Conservation (phyloP, 2,888 invertebrate species). For the Patella pellucida region DNA sequence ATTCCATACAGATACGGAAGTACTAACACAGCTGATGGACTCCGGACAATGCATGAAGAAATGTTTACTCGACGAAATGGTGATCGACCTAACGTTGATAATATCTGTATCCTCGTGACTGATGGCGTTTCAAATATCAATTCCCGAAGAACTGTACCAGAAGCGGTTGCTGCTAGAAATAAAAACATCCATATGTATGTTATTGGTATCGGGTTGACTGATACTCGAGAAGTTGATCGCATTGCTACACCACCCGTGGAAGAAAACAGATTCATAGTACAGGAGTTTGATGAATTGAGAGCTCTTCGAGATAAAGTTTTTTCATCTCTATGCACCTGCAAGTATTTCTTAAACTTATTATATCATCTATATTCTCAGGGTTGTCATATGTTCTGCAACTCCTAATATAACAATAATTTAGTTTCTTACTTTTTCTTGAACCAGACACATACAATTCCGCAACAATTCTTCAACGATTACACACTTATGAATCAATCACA, state of each 20-base stretch:
- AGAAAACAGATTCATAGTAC: conserved; percentile 48
- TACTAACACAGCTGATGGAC: conserved; percentile 55
- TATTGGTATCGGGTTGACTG: conserved; percentile 49
- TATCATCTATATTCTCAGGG: background rate
- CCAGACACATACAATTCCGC: no score
- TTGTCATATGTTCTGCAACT: background rate
- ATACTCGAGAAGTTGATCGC: conserved; percentile 51
- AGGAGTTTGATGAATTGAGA: conserved; percentile 42
- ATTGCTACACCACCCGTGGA: conserved; percentile 51
- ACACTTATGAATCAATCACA: no score
- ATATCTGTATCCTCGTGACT: conserved; percentile 58
- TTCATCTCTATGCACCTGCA: conserved; percentile 34
- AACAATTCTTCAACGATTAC: no score
- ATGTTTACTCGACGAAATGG: conserved; percentile 44
- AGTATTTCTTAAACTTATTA: conserved; percentile 16
- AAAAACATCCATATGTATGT: conserved; percentile 47
- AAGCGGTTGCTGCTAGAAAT: conserved; percentile 46
- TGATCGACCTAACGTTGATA: conserved; percentile 55
- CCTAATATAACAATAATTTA: background rate
- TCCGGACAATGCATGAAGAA: conserved; percentile 41
- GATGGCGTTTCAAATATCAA: conserved; percentile 66
- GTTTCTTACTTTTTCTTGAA: no score
- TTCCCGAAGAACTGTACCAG: conserved; percentile 53
- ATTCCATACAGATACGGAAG: conserved; percentile 48
- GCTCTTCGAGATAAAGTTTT: conserved; percentile 34